Evolutionary conservation across 2,797 vertebrate species (phyloP).

Genomic region (Oreochromis grahami): DNA sequence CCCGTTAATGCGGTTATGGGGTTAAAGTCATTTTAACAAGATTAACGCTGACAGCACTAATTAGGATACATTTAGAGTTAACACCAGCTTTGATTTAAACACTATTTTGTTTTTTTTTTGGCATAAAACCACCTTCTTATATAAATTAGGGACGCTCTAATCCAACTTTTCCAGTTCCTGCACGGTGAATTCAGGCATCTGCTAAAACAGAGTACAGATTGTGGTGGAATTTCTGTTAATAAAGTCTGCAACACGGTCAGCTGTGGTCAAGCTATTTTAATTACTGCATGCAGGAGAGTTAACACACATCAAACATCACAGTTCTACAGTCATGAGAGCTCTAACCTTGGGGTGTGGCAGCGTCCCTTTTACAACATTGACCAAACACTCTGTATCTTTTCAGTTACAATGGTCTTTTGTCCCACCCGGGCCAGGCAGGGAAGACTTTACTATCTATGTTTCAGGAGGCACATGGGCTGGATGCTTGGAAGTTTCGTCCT

Average conservation of each 20-base stretch:
- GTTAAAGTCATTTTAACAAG: neutral
- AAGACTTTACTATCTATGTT: neutral
- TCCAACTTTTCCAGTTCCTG: neutral
- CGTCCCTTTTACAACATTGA: neutral
- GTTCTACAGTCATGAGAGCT: neutral
- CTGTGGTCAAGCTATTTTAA: neutral
- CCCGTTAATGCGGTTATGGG: neutral
- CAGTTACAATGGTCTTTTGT: neutral
- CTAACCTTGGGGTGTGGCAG: neutral
- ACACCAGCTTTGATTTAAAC: neutral
- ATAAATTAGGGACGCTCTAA: neutral
- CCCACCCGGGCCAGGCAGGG: neutral
- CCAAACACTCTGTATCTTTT: neutral
- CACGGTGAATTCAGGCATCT: neutral
- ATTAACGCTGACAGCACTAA: neutral
- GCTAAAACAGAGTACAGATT: neutral
- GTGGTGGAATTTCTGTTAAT: neutral
- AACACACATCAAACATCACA: neutral
- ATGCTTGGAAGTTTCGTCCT: neutral
- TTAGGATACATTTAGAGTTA: neutral
- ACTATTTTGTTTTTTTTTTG: neutral
- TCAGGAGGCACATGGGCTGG: neutral
- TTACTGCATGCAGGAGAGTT: neutral
- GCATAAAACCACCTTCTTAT: neutral
- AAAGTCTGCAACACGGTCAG: neutral